These are phyloP conservation scores for Nemoura dubitans DNA, from an alignment of 2,888 invertebrate species.

Conservation along the genomic window DNA sequence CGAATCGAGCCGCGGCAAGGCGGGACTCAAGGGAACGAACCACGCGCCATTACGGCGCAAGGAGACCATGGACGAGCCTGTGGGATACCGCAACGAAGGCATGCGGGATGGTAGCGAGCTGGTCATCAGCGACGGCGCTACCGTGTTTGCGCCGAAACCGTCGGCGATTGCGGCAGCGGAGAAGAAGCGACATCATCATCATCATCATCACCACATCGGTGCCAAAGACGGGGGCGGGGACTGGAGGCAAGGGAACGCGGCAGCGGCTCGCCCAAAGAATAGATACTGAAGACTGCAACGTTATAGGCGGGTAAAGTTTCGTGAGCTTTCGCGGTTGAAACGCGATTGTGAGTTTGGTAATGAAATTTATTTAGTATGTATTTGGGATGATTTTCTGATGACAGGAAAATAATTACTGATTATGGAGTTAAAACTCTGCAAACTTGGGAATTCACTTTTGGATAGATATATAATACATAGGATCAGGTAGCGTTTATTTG, in stretches of 20 bases:
- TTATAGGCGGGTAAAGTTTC: neutral
- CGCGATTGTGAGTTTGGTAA: neutral
- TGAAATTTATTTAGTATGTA: constrained; percentile 22
- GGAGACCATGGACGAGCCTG: constrained; percentile 78
- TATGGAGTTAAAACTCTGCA: neutral
- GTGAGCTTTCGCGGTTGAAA: neutral
- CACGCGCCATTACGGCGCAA: constrained; percentile 72
- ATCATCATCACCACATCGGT: constrained; percentile 69
- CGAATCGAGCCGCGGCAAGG: constrained; percentile 65
- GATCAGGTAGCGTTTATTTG: constrained; percentile 7
- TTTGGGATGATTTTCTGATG: neutral
- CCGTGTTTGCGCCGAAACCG: constrained; percentile 52
- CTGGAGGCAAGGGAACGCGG: constrained; percentile 45
- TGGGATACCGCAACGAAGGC: constrained; percentile 65
- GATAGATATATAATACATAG: neutral
- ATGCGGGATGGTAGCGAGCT: constrained; percentile 80
- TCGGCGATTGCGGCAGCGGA: constrained; percentile 53
- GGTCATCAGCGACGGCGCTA: constrained; percentile 72
- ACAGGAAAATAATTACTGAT: constrained; percentile 15
- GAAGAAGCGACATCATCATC: constrained; percentile 77
- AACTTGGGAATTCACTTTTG: constrained; percentile 25
- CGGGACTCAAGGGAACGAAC: constrained; percentile 54
- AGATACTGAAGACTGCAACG: constrained; percentile 43
- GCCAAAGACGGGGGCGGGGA: constrained; percentile 44
- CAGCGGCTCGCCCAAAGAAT: constrained; percentile 41